phyloP scores from a whole-genome alignment of 2,797 vertebrate species.

The Karalla daura region DNA sequence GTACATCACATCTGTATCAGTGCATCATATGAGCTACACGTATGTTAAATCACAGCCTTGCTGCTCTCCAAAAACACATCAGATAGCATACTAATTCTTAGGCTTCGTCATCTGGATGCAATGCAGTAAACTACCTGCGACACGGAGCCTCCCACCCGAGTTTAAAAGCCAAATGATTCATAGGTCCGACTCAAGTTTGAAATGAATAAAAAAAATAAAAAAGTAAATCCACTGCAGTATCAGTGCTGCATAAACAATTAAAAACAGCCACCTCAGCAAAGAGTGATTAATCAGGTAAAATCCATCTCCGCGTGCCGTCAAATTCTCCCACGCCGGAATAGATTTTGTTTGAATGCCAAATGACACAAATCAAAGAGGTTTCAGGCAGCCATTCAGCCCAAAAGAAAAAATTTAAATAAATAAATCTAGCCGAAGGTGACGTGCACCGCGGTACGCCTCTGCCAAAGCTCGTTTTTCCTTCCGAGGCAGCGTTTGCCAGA shows the following conservation, averaged over 20 bases:
- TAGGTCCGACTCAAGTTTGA: conserved; percentile 7
- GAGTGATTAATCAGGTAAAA: conserved; percentile 46
- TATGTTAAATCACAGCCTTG: not conserved
- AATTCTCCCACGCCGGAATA: conserved; percentile 29
- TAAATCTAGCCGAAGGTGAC: conserved; percentile 18
- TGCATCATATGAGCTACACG: not conserved
- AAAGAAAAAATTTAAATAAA: conserved; percentile 39
- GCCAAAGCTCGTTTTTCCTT: conserved; percentile 43
- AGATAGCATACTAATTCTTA: not conserved
- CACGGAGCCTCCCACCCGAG: conserved; percentile 8
- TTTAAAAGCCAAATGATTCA: conserved; percentile 41
- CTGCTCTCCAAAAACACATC: not conserved
- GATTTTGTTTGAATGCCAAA: conserved; percentile 33
- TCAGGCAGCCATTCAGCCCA: conserved; percentile 16
- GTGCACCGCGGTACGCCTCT: not conserved
- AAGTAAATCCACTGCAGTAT: conserved; percentile 9
- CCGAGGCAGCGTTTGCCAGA: conserved; percentile 47
- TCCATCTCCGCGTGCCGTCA: conserved; percentile 22
- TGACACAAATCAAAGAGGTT: conserved; percentile 53
- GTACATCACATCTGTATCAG: not conserved
- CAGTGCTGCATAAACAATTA: conserved; percentile 23
- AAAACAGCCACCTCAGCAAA: conserved; percentile 24
- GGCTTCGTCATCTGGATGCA: not conserved
- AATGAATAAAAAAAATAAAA: too few species aligned
- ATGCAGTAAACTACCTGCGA: conserved; percentile 4